Percentiles rank a stretch among this genome's conserved stretches.
phyloP scores from a whole-genome alignment of 2,113 vertebrate species.

The Oostethus manadensis region DNA sequence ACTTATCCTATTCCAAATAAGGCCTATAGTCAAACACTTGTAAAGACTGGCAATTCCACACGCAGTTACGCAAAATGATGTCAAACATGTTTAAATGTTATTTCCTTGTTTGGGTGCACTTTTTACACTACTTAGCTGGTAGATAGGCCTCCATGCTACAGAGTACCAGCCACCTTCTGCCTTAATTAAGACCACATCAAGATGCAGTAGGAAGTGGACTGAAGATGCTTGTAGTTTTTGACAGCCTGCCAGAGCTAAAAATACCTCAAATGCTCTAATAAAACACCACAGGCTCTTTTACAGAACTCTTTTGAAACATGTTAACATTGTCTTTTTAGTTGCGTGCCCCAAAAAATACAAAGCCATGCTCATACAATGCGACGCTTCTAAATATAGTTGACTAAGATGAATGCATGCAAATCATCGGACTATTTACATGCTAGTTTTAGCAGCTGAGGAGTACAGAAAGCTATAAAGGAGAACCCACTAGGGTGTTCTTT shows the following conservation, averaged over 20 bases:
- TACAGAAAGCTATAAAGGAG: not conserved
- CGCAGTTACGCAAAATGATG: no score
- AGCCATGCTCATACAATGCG: not conserved
- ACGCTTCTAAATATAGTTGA: slow-evolving; percentile 1
- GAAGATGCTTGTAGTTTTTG: slow-evolving; percentile 8
- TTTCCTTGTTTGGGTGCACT: not conserved
- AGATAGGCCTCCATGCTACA: not conserved
- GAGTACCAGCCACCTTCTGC: not conserved
- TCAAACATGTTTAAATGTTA: no score
- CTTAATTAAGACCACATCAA: not conserved
- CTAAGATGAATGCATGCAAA: not conserved
- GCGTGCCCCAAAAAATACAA: not conserved
- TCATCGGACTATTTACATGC: slow-evolving; percentile 22
- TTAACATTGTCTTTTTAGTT: not conserved
- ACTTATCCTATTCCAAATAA: no score
- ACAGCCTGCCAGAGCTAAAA: slow-evolving; percentile 42
- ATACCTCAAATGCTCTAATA: slow-evolving; percentile 24
- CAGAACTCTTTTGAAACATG: slow-evolving; percentile 2
- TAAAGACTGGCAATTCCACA: no score
- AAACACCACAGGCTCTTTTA: slow-evolving; percentile 7
- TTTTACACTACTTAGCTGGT: not conserved
- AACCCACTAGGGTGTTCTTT: slow-evolving; percentile 9
- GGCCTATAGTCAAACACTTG: no score
- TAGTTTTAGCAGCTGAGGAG: not conserved
- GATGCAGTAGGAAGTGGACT: not conserved